These are phyloP conservation scores for Spermophilus dauricus DNA, from an alignment of 2,113 vertebrate species.

Conservation along the genomic window DNA sequence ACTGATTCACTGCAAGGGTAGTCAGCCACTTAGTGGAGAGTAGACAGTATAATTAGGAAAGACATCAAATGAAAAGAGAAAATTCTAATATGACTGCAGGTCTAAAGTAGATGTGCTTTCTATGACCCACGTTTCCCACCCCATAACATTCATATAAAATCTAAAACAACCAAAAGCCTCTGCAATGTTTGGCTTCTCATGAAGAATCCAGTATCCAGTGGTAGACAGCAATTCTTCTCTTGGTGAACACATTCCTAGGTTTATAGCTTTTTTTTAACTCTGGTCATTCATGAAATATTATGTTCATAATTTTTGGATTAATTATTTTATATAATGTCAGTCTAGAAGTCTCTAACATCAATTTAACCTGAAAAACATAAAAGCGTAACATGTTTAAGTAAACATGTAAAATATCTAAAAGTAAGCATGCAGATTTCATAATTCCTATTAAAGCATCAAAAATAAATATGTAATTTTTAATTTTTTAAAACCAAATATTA, in stretches of 20 bases:
- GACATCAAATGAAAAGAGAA: not conserved
- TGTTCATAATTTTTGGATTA: not conserved
- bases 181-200: not conserved
- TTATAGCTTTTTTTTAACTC: not conserved
- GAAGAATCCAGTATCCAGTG: not conserved
- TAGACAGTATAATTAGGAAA: not conserved
- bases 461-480: not conserved
- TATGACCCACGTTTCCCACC: too few relatives aligned
- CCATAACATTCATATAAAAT: not conserved
- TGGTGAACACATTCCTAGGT: not conserved
- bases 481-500: constrained; percentile 4
- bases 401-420: not conserved
- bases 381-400: not conserved
- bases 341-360: not conserved
- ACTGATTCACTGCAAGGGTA: not conserved
- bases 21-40: not conserved
- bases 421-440: not conserved
- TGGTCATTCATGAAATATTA: not conserved
- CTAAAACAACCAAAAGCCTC: not conserved
- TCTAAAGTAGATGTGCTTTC: not conserved
- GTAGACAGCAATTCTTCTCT: not conserved
- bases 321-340: not conserved
- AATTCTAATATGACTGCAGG: not conserved
- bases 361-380: not conserved
- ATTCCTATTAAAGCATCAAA: not conserved